A percentile compares a stretch with the other conserved stretches of the same genome.
Evolutionary conservation across 2,888 invertebrate genomes (phyloP).

Genomic region (Strigamia maritima): DNA sequence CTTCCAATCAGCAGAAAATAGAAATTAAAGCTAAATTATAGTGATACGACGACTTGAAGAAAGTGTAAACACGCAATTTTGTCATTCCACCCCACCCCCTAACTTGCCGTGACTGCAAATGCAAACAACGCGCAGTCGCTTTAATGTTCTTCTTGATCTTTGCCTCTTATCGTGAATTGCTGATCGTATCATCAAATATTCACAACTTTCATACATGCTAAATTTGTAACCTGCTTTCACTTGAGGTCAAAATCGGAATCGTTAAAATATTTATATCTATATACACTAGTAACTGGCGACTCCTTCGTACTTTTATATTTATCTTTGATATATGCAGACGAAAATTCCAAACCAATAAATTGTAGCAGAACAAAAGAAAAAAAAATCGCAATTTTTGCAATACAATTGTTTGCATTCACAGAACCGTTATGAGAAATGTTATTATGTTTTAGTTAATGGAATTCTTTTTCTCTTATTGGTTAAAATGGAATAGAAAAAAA

Average conservation of each 20-base stretch:
- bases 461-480: not conserved
- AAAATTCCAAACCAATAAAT: not conserved
- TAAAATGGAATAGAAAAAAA: too few species aligned
- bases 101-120: not conserved
- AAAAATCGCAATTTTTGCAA: not conserved
- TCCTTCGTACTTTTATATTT: not conserved
- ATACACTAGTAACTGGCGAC: not conserved
- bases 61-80: conserved; percentile 15
- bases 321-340: not conserved
- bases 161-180: not conserved
- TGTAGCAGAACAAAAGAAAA: not conserved
- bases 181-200: conserved; percentile 7
- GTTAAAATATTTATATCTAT: conserved; percentile 11
- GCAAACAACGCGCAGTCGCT: not conserved
- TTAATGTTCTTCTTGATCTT: not conserved
- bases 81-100: not conserved
- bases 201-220: not conserved
- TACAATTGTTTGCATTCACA: not conserved
- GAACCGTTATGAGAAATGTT: not conserved
- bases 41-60: not conserved
- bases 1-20: not conserved
- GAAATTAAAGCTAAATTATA: conserved; percentile 24
- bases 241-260: not conserved
- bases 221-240: not conserved
- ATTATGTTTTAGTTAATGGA: not conserved